These are phyloP conservation scores for Gobius niger DNA, from an alignment of 2,113 vertebrate species.

Conservation along the genomic window DNA sequence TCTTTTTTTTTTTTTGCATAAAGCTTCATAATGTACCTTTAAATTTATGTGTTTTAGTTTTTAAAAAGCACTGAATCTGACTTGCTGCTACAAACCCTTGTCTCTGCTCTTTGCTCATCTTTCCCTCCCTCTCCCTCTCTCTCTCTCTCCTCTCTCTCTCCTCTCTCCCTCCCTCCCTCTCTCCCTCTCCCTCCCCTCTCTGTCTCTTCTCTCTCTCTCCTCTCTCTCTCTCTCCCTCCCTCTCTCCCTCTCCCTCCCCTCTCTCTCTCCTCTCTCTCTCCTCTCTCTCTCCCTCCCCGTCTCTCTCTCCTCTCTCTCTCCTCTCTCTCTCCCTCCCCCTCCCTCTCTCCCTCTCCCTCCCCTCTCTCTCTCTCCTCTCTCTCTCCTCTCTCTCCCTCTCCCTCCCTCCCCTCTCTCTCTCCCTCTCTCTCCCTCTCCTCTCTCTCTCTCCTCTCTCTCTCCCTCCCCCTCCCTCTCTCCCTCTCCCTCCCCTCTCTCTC, in stretches of 20 bases:
- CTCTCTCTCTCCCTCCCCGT: slow-evolving; percentile 23
- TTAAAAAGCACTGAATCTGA: no score
- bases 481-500: slow-evolving; percentile 46
- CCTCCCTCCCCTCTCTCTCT: slow-evolving; percentile 42
- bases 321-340: slow-evolving; percentile 37
- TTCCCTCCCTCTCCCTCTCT: no score
- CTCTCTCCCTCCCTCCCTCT: background rate
- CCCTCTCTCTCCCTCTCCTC: slow-evolving; percentile 44
- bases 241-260: slow-evolving; percentile 35
- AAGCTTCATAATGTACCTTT: no score
- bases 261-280: slow-evolving; percentile 47
- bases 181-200: slow-evolving; percentile 45
- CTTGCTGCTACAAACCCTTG: no score
- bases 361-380: slow-evolving; percentile 36
- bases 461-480: slow-evolving; percentile 10
- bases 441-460: slow-evolving; percentile 30
- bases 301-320: slow-evolving; percentile 21
- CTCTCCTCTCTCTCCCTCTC: slow-evolving; percentile 45
- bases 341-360: slow-evolving; percentile 41
- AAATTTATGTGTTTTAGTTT: no score
- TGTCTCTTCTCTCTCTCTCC: no score
- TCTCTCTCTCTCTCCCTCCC: slow-evolving; percentile 47
- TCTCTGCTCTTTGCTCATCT: no score
- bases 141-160: no score
- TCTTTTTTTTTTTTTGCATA: no score